Base-by-base conservation (phyloP, 2,113 vertebrate genomes). In the Vireo altiloquus region DNA sequence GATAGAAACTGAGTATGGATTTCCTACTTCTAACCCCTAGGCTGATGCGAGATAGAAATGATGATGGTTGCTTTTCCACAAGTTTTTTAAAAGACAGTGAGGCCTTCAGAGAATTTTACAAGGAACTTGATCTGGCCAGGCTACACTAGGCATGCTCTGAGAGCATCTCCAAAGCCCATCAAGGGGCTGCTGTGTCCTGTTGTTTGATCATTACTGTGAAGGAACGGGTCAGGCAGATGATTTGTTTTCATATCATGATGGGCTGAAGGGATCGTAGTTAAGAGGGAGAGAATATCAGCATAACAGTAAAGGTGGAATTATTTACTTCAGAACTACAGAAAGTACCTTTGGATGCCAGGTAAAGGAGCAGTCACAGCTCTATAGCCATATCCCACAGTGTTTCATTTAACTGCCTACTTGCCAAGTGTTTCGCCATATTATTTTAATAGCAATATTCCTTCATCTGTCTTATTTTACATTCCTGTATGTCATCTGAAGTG, bases 221-320 rank as follows among this genome's bases (percentile, higher is more conserved):
- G 63, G 19, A 91, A 84, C 25, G 19, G 21, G n/a, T 75, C 0
- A 0, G 23, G 25, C 10, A 84, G 52, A 40, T 0, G 0, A 66
- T 66, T 35, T 42, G 22, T 74, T 77, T 90, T 61, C 50, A 31
- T 50, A 77, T 6, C 19, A 42, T 89, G 64, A 52, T 22, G 47
- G 47, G 25, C 18, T 54, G 54, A 86, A 81, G 59, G 35, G n/a
- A 50, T 25, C 3, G 33, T 44, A 81, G 47, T 40, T 81, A 70
- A 61, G 35, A 66, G 10, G 18, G 15, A 77, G 39, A 74, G 22
- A 40, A 72, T 37, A 60, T 25, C 11, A 66, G 13, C 28, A 23
- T 50, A 63, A 69, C 2, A 35, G 30, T n/a, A 65, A 63, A 89
- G 46, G 15, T 16, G 9, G 35, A 84, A 63, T 87, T 70, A 28